Conservation (phyloP, 2,888 invertebrate species). For the Conomelus anceps region DNA sequence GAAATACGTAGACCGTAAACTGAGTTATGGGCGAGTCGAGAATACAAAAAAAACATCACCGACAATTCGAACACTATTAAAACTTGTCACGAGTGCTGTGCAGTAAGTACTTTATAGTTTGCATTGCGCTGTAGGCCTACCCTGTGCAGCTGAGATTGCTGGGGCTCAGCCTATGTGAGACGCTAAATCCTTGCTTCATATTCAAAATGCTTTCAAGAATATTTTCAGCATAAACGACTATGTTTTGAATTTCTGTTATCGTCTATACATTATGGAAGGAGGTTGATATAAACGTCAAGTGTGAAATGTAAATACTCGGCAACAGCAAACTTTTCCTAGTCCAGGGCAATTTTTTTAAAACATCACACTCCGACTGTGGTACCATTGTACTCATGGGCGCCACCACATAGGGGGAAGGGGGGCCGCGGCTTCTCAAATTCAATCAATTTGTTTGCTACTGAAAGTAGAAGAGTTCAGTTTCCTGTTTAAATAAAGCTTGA, state of each 20-base stretch:
- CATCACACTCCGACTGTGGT: neutral
- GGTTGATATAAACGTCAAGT: neutral
- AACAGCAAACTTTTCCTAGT: neutral
- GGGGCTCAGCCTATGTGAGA: neutral
- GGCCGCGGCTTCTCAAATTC: too few species aligned
- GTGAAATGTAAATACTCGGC: neutral
- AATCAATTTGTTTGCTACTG: too few species aligned
- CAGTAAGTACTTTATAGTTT: neutral
- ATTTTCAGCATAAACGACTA: neutral
- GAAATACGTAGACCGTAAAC: neutral
- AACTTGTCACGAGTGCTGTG: neutral
- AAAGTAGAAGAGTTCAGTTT: too few species aligned
- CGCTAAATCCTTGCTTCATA: neutral
- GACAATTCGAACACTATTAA: neutral
- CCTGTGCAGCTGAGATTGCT: neutral
- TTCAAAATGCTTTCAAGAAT: neutral
- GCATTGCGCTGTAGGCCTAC: too few species aligned
- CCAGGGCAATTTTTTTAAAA: neutral
- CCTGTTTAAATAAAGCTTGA: too few species aligned
- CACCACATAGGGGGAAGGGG: too few species aligned
- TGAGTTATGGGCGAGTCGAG: neutral
- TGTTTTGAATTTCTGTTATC: neutral
- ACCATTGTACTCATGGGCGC: too few species aligned
- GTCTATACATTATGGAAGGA: neutral
- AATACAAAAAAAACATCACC: neutral